phyloP scores from a whole-genome alignment of 2,113 vertebrate species.

The Nesogale talazaci region DNA sequence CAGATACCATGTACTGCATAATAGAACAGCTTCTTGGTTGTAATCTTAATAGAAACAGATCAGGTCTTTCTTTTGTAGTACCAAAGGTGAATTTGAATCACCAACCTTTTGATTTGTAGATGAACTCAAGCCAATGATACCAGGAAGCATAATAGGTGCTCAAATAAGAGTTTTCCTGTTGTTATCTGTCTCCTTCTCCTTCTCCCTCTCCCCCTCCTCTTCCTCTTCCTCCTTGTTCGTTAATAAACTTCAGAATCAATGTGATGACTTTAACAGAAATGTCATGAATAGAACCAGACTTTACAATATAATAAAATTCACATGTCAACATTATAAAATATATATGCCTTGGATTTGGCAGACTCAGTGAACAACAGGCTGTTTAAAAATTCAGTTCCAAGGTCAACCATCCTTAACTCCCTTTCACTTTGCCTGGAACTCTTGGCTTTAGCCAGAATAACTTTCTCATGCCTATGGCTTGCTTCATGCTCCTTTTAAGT shows the following conservation, averaged over 20 bases:
- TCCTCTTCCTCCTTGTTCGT: background rate
- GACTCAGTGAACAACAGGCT: slow-evolving; percentile 8
- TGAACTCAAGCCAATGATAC: background rate
- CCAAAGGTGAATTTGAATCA: background rate
- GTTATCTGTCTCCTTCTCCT: background rate
- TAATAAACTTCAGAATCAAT: slow-evolving; percentile 35
- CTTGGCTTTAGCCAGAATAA: slow-evolving; percentile 49
- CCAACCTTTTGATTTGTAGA: background rate
- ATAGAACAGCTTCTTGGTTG: background rate
- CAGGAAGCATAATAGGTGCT: background rate
- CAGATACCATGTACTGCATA: background rate
- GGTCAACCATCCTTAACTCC: slow-evolving; percentile 14
- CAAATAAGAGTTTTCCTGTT: background rate
- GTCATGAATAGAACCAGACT: slow-evolving; percentile 33
- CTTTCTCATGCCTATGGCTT: slow-evolving; percentile 39
- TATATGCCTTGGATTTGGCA: slow-evolving; percentile 28
- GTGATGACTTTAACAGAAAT: background rate
- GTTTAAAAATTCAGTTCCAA: slow-evolving; percentile 55
- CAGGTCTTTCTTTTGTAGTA: background rate
- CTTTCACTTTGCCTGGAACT: slow-evolving; percentile 40
- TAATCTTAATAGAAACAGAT: background rate
- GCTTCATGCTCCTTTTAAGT: slow-evolving; percentile 67
- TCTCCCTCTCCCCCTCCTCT: no score
- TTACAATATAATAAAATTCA: slow-evolving; percentile 52
- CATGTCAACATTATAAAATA: slow-evolving; percentile 36